phyloP scores from a whole-genome alignment of 2,888 invertebrate species.

The Drosophila basisetae region DNA sequence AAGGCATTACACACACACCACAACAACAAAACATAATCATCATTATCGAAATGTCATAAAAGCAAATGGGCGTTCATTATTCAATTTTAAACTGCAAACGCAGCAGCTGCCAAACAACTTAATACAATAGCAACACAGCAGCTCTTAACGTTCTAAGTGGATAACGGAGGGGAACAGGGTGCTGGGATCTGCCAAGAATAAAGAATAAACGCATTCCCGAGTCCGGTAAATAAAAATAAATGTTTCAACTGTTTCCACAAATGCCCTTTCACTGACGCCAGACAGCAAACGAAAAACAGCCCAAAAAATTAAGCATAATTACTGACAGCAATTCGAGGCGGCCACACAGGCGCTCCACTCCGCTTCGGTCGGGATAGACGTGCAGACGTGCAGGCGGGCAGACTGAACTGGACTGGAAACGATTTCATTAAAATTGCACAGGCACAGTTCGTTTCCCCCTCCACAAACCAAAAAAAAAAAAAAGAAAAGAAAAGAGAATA shows the following conservation, averaged over 20 bases:
- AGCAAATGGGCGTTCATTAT: constrained; percentile 79
- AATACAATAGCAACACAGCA: constrained; percentile 61
- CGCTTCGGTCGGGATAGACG: constrained; percentile 36
- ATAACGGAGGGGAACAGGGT: background rate
- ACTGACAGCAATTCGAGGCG: constrained; percentile 77
- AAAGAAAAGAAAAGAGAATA: constrained; percentile 24
- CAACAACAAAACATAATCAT: constrained; percentile 63
- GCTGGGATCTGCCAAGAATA: constrained; percentile 8
- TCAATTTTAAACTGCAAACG: constrained; percentile 77
- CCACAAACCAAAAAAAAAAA: background rate
- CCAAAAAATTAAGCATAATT: constrained; percentile 78
- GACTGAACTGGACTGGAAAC: constrained; percentile 52
- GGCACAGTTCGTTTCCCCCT: constrained; percentile 52
- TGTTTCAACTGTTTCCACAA: constrained; percentile 69
- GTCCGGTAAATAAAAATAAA: constrained; percentile 67
- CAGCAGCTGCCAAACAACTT: constrained; percentile 79
- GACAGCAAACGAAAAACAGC: constrained; percentile 29
- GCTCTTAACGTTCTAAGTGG: constrained; percentile 23
- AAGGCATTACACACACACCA: constrained; percentile 46
- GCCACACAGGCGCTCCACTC: constrained; percentile 66
- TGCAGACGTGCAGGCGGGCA: constrained; percentile 57
- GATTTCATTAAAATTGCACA: constrained; percentile 80
- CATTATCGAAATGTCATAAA: constrained; percentile 83
- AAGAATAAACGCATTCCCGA: constrained; percentile 12
- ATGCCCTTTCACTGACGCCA: constrained; percentile 66